These are phyloP conservation scores for Platysternon megacephalum DNA, from an alignment of 2,113 vertebrate genomes.

Conservation along the genomic window DNA sequence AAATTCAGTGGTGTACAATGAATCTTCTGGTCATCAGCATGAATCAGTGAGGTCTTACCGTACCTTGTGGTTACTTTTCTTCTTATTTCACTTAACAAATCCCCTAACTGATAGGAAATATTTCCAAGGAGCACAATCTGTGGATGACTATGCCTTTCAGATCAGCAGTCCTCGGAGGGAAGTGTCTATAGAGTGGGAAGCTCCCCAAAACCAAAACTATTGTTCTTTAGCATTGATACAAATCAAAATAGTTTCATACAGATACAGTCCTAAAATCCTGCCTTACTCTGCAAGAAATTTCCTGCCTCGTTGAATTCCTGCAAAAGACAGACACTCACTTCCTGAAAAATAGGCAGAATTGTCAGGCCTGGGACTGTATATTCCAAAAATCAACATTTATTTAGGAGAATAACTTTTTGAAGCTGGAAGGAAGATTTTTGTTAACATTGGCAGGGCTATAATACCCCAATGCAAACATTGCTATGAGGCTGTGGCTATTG, in stretches of 20 bases:
- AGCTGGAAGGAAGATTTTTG: background rate
- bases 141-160: background rate
- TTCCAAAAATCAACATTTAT: slow-evolving; percentile 25
- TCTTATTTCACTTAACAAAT: background rate
- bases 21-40: background rate
- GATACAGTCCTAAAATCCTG: slow-evolving; percentile 27
- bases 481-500: background rate
- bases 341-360: slow-evolving; percentile 48
- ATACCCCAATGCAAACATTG: background rate
- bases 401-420: background rate
- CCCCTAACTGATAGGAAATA: background rate
- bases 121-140: background rate
- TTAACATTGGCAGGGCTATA: background rate
- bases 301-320: slow-evolving; percentile 33
- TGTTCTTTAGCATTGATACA: slow-evolving; percentile 39
- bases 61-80: background rate
- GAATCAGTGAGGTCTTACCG: background rate
- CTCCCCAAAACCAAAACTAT: slow-evolving; percentile 42
- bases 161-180: slow-evolving; percentile 25
- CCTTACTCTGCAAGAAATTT: slow-evolving; percentile 48
- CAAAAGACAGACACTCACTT: slow-evolving; percentile 58
- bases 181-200: slow-evolving; percentile 17
- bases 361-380: slow-evolving; percentile 9
- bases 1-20: background rate
- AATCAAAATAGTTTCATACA: slow-evolving; percentile 50